Base-by-base conservation (phyloP, 2,888 invertebrate species). In the Spodoptera littoralis region DNA sequence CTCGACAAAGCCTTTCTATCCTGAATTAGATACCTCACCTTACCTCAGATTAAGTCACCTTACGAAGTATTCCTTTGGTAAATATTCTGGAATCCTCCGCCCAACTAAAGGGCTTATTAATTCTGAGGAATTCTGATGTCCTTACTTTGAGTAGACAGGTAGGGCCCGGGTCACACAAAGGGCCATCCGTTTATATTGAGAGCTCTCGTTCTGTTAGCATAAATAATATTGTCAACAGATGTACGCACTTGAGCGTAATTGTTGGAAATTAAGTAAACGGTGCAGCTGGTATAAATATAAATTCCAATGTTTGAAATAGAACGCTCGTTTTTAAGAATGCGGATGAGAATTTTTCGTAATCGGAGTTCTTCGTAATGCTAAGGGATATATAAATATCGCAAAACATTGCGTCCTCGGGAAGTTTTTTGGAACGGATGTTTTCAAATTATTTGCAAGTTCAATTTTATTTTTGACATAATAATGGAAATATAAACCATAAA, bases 71-170 rank as follows among this genome's bases (percentile, higher is more conserved):
- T 87, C 84, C 82, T 82, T 87, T 84, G 86, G 87, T 84, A 85
- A 89, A 89, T 87, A 86, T 88, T 86, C 83, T 77, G 80, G 80
- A 84, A 85, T 84, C 87, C 86, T 80, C 63, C 76, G 73, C 76
- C 75, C 68, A 77, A 81, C 83, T 84, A 83, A 85, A 87, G 86
- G 86, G 86, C 88, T 91, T 90, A 91, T 90, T 91, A 91, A 91
- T 90, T 88, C 84, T 76, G 70, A 76, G 84, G 86, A 88, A 91
- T 90, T 86, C 81, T 85, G 80, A 86, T 88, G 86, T 81, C 86
- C 84, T 76, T 81, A 84, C 84, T 88, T 85, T 84, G 84, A 87
- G 76, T 78, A 86, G 82, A 84, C 86, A 87, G 88, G 88, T 87
- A 86, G 80, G 72, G 77, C 74, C 74, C 73, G 76, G 78, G 83